Base-by-base conservation (phyloP, 2,797 vertebrate genomes). In the Emydoidea blandingii region DNA sequence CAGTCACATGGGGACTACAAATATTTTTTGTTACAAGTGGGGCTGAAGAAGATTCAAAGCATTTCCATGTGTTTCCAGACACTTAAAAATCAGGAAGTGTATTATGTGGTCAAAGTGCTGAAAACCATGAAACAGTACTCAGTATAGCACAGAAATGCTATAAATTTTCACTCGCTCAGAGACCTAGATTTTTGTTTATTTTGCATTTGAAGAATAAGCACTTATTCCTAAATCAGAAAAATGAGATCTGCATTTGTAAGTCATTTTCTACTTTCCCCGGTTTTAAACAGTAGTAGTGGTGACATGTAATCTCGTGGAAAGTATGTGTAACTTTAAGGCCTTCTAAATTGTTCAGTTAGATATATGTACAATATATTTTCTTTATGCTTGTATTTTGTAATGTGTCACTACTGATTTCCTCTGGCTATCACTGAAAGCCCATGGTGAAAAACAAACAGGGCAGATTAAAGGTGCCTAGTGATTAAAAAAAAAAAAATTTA, bases 391-490 rank as follows among this genome's bases (percentile, higher is more conserved):
- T 31, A 49, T 78, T 78, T 49, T 78, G 44, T 49, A 49, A 78
- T 49, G 27, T 31, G 37, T 72, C 62, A 68, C 12, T 87, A 29
- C 31, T 91, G 65, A 52, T 87, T 92, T 81, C 49, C 56, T 86
- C 86, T 91, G 89, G 4, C 78, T 92, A 0, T 90, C 89, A 87
- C 29, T 41, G 16, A 90, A 93, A 88, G 54, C 74, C 91, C 44
- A 47, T 85, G 86, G 5, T n/a, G 83, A 79, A 91, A 96, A 90
- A 76, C 86, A 90, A 87, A 37, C 12, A 53, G 79, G 88, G 68
- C 87, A 86, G 91, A 82, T 59, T 21, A 90, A 91, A 87, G 90
- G 85, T 96, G 89, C 92, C 74, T 97, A 8, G 0, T 86, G 92
- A 31, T 27, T 90, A n/a, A n/a, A n/a, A n/a, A n/a, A 27, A 68